These are phyloP conservation scores for Gasteruption jaculator DNA, from an alignment of 2,888 invertebrate genomes.

Conservation along the genomic window DNA sequence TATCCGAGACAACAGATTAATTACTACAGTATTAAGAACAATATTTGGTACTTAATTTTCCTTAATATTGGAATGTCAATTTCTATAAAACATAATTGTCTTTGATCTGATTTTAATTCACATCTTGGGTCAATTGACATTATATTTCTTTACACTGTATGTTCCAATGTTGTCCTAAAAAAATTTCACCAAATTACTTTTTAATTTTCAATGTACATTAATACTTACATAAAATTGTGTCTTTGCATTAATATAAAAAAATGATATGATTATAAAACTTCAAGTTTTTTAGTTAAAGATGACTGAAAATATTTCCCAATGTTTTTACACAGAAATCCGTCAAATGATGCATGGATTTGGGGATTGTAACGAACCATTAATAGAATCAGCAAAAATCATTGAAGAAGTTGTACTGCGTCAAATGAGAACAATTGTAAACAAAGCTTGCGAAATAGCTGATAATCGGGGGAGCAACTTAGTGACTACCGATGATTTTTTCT, in stretches of 20 bases:
- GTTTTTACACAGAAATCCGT: slow-evolving; percentile 65
- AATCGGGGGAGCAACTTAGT: slow-evolving; percentile 54
- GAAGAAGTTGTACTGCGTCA: slow-evolving; percentile 82
- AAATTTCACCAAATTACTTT: not conserved
- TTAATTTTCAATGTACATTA: too few species aligned
- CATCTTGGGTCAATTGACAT: too few species aligned
- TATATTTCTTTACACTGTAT: too few species aligned
- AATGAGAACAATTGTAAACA: slow-evolving; percentile 70
- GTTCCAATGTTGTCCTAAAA: too few species aligned
- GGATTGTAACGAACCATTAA: slow-evolving; percentile 76
- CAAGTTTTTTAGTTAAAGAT: not conserved
- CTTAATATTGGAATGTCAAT: too few species aligned
- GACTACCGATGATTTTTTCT: slow-evolving; percentile 72
- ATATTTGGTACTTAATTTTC: too few species aligned
- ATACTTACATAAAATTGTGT: too few species aligned
- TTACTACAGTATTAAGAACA: too few species aligned
- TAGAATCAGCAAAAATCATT: slow-evolving; percentile 77
- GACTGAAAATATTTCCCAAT: too few species aligned
- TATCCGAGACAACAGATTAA: too few species aligned
- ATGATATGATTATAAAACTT: slow-evolving; percentile 7
- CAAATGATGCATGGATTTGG: slow-evolving; percentile 94
- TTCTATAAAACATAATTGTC: too few species aligned
- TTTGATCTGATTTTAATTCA: too few species aligned
- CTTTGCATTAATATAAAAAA: not conserved
- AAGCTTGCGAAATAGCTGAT: slow-evolving; percentile 67